Evolutionary conservation across 2,888 invertebrate genomes (phyloP).

Genomic region (Rotaria macrura): DNA sequence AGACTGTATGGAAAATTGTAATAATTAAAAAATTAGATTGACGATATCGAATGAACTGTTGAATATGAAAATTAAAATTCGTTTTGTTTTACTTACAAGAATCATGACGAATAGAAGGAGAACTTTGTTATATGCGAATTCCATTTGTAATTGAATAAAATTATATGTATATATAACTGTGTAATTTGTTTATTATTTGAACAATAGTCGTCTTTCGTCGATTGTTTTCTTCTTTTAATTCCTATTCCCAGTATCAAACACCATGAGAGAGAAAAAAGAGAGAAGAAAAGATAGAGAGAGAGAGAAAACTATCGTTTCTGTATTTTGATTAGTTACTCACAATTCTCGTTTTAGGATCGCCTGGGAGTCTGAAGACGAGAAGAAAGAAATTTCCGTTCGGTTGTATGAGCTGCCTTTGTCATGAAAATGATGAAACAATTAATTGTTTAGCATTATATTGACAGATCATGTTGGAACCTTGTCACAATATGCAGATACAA

Average conservation of each 20-base stretch:
- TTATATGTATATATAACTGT: background rate
- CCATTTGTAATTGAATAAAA: background rate
- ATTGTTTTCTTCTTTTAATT: background rate
- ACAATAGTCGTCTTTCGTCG: background rate
- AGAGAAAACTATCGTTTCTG: background rate
- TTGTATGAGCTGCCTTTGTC: background rate
- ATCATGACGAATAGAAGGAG: background rate
- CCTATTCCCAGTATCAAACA: background rate
- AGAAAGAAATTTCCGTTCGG: background rate
- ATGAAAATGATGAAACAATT: background rate
- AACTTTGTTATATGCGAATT: background rate
- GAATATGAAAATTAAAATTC: background rate
- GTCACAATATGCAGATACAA: background rate
- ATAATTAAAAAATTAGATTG: too few species aligned
- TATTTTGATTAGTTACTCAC: background rate
- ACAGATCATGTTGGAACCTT: background rate
- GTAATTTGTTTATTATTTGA: background rate
- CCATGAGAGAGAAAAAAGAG: background rate
- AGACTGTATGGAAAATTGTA: too few species aligned
- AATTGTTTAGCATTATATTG: background rate
- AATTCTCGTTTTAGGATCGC: background rate
- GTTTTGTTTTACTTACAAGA: background rate
- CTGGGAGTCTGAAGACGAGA: background rate
- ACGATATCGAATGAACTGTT: too few species aligned
- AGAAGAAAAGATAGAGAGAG: background rate